Percentiles rank a stretch among this genome's conserved stretches.
These are phyloP conservation scores for Phaethornis superciliosus DNA, from an alignment of 2,113 vertebrate species.

Conservation along the genomic window DNA sequence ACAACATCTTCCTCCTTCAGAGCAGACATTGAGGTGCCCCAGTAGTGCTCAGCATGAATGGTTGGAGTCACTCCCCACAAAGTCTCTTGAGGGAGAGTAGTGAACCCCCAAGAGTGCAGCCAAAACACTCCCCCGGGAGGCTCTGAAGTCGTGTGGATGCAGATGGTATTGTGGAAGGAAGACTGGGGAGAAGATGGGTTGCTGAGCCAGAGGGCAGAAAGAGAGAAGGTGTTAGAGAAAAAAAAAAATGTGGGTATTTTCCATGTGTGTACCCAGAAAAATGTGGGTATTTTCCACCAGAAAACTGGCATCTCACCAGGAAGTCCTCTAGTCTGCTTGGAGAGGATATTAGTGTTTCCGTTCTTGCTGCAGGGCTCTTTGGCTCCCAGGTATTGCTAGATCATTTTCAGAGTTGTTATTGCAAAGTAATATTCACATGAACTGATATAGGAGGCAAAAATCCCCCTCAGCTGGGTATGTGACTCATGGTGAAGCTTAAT, in stretches of 20 bases:
- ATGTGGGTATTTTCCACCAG: conserved; percentile 54
- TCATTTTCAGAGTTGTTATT: conserved; percentile 12
- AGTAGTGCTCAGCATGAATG: accelerated
- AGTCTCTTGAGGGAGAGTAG: background rate
- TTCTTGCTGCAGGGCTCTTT: conserved; percentile 17
- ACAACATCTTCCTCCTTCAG: background rate
- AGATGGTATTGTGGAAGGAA: background rate
- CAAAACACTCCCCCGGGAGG: background rate
- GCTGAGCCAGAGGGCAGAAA: conserved; percentile 35
- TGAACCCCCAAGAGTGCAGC: accelerated
- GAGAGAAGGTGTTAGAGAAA: background rate
- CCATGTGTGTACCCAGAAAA: conserved; percentile 49
- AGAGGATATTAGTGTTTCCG: conserved; percentile 20
- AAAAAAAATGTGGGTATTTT: conserved; percentile 58
- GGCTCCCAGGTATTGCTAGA: conserved; percentile 22
- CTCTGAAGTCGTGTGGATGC: background rate
- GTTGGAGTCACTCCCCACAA: background rate
- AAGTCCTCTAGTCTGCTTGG: background rate
- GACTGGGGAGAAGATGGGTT: background rate
- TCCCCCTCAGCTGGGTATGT: background rate
- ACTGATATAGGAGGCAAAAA: background rate
- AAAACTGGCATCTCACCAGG: conserved; percentile 11
- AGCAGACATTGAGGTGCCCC: background rate
- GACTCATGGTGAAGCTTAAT: background rate
- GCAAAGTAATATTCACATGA: background rate